Evolutionary conservation across 2,113 vertebrate species (phyloP).

Genomic region (Aleadryas rufinucha): DNA sequence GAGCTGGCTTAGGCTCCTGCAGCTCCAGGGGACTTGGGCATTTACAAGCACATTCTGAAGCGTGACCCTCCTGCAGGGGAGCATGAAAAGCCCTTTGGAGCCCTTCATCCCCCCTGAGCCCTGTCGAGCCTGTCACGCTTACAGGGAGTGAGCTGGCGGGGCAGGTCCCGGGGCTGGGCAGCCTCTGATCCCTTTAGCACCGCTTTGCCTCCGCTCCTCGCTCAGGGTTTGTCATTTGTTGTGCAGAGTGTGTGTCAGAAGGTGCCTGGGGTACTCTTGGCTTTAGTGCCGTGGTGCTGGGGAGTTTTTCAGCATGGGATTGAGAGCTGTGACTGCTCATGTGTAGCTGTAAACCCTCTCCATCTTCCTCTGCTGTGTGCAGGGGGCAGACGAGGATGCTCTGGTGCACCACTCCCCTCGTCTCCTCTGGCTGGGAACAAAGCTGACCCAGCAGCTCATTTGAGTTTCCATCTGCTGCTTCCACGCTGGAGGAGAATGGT

Average conservation of each 20-base stretch:
- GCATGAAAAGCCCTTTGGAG: background rate
- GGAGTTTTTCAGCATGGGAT: fast-evolving
- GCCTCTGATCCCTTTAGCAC: background rate
- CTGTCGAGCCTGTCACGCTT: fast-evolving
- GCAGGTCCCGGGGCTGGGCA: background rate
- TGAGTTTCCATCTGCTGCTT: background rate
- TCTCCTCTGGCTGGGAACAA: background rate
- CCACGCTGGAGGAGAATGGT: background rate
- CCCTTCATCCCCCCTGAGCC: background rate
- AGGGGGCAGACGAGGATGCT: background rate
- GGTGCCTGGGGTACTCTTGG: background rate
- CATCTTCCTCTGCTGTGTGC: fast-evolving
- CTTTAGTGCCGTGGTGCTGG: background rate
- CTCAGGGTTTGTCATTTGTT: fast-evolving
- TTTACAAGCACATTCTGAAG: background rate
- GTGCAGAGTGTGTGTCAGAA: fast-evolving
- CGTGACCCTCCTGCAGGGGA: background rate
- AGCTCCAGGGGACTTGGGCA: background rate
- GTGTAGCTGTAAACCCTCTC: background rate
- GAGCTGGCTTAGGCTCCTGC: background rate
- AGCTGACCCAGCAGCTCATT: slow-evolving; percentile 6
- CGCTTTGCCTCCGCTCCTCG: fast-evolving
- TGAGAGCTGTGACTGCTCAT: background rate
- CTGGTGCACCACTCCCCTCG: background rate
- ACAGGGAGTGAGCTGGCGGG: background rate